Evolutionary conservation across 1,140 invertebrate species (phyloP).

Genomic region (Neodiprion virginianus): DNA sequence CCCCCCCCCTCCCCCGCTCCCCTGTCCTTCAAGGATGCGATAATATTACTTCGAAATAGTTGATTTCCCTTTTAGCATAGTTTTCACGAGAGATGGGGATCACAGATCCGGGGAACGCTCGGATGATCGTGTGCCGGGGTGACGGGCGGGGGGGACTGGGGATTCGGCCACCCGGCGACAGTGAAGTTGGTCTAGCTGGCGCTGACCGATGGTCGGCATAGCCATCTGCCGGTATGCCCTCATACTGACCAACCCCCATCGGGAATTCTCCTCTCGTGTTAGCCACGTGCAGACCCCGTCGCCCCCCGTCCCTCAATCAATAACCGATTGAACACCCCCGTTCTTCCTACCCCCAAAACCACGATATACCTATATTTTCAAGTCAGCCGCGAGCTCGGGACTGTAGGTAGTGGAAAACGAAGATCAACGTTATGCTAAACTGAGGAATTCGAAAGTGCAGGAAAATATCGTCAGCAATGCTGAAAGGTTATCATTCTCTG

Average conservation of each 20-base stretch:
- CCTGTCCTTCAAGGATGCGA: neutral
- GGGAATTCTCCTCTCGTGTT: conserved; percentile 20
- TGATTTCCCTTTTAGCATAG: neutral
- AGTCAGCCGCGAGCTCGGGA: conserved; percentile 42
- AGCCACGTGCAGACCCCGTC: conserved; percentile 21
- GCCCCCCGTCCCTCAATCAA: conserved; percentile 45
- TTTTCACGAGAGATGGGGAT: neutral
- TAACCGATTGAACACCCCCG: conserved; percentile 57
- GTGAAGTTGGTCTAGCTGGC: neutral
- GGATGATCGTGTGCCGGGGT: neutral
- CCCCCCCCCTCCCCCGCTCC: conserved; percentile 14
- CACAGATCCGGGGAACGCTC: too few species aligned
- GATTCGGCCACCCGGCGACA: neutral
- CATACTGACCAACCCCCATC: neutral
- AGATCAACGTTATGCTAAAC: too few species aligned
- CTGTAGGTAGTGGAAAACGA: neutral
- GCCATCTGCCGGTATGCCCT: neutral
- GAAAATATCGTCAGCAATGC: too few species aligned
- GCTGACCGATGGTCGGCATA: conserved; percentile 9
- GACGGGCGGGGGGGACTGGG: neutral
- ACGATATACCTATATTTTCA: conserved; percentile 42
- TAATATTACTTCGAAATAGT: neutral
- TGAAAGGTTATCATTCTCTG: too few species aligned
- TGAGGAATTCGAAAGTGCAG: too few species aligned
- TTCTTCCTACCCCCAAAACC: conserved; percentile 33